Conservation (phyloP, 2,888 invertebrate species). For the Caenorhabditis plicata region DNA sequence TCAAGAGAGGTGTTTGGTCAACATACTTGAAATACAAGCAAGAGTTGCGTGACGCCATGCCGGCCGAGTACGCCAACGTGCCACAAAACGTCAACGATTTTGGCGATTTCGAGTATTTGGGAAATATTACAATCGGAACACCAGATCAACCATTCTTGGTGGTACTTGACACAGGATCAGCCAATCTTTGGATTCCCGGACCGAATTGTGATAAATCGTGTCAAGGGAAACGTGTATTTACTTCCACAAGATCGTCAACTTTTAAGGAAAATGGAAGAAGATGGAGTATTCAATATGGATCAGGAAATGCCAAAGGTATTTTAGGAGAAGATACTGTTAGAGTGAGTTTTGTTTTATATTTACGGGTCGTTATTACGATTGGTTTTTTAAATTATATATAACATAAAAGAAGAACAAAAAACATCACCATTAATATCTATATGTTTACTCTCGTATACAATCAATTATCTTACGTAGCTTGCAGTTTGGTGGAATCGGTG, state of each 20-base stretch:
- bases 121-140: constrained; percentile 72
- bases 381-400: no score
- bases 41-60: constrained; percentile 20
- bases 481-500: constrained; percentile 30
- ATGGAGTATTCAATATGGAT: constrained; percentile 68
- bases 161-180: constrained; percentile 36
- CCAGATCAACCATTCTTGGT: constrained; percentile 72
- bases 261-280: constrained; percentile 69
- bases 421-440: background rate
- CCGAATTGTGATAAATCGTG: constrained; percentile 32
- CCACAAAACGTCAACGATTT: constrained; percentile 33
- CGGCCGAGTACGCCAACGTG: constrained; percentile 24
- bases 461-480: background rate
- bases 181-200: constrained; percentile 45
- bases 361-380: no score
- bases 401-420: no score
- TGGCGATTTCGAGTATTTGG: constrained; percentile 67
- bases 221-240: constrained; percentile 80
- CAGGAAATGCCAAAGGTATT: constrained; percentile 68
- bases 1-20: constrained; percentile 29
- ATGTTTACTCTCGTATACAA: constrained; percentile 9
- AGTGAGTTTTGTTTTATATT: no score
- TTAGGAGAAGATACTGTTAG: constrained; percentile 68
- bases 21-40: constrained; percentile 25
- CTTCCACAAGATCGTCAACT: constrained; percentile 79